phyloP scores from a whole-genome alignment of 2,797 vertebrate genomes.

The Ctenopoma multispine region DNA sequence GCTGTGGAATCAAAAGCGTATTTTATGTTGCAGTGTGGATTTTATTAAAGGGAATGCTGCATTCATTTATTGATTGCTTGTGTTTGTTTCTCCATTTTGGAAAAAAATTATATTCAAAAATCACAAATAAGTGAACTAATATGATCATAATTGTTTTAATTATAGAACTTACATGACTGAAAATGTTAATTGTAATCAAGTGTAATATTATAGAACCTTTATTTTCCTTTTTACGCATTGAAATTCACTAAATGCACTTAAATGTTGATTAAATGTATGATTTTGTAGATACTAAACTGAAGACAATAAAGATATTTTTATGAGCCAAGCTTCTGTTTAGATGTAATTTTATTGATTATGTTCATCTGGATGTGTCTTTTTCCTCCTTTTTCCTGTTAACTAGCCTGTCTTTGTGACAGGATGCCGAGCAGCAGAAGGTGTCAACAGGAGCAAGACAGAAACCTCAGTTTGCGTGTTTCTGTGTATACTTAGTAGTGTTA shows the following conservation, averaged over 20 bases:
- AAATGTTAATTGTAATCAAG: not conserved
- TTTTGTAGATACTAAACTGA: constrained; percentile 43
- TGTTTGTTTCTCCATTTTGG: not conserved
- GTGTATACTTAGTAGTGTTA: not conserved
- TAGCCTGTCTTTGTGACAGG: constrained; percentile 63
- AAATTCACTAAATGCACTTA: constrained; percentile 12
- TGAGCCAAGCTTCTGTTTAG: not conserved
- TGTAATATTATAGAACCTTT: not conserved
- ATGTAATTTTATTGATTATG: not conserved
- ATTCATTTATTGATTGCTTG: not conserved
- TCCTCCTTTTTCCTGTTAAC: not conserved
- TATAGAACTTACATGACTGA: not conserved
- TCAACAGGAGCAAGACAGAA: constrained; percentile 19
- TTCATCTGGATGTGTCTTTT: not conserved
- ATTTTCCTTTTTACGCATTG: not conserved
- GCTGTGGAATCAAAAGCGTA: constrained; percentile 1
- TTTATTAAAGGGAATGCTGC: not conserved
- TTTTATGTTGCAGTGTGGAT: not conserved
- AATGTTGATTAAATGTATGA: constrained; percentile 18
- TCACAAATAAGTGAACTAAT: not conserved
- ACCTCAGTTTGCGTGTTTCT: not conserved
- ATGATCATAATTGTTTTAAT: not conserved
- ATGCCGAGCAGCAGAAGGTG: constrained; percentile 55
- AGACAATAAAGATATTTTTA: constrained; percentile 52
- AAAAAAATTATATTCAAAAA: not conserved